Percentiles rank a stretch among this genome's conserved stretches.
These are phyloP conservation scores for Pteria penguin DNA, from an alignment of 2,888 invertebrate species.

Conservation along the genomic window DNA sequence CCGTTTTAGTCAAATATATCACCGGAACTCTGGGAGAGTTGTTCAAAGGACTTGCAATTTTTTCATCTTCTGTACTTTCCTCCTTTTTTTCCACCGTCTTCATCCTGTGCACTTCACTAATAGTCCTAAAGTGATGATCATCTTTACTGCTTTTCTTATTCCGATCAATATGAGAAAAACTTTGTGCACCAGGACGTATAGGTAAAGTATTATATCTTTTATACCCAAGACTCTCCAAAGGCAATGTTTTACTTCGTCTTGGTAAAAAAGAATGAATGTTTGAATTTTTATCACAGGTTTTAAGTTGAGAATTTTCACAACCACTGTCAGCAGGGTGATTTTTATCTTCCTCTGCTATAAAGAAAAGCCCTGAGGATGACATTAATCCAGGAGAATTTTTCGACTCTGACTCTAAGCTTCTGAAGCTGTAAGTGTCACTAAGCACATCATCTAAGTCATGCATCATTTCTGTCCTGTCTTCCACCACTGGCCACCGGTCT, in stretches of 20 bases:
- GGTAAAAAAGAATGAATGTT: slow-evolving; percentile 34
- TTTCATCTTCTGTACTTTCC: not conserved
- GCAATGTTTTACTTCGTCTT: slow-evolving; percentile 56
- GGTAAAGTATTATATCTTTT: slow-evolving; percentile 55
- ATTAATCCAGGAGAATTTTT: slow-evolving; percentile 32
- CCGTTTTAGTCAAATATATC: slow-evolving; percentile 30
- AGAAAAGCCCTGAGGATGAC: slow-evolving; percentile 53
- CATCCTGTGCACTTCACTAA: not conserved
- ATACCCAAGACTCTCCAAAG: slow-evolving; percentile 50
- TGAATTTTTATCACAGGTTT: slow-evolving; percentile 42
- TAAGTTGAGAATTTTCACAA: slow-evolving; percentile 41
- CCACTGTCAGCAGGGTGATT: slow-evolving; percentile 20
- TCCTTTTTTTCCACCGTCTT: not conserved
- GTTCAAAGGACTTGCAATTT: not conserved
- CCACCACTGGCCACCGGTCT: slow-evolving; percentile 81
- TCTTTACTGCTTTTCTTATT: slow-evolving; percentile 1
- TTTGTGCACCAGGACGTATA: slow-evolving; percentile 48
- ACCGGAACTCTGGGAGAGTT: slow-evolving; percentile 21
- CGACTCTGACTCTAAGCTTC: slow-evolving; percentile 21
- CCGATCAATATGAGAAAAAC: slow-evolving; percentile 26
- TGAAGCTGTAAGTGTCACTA: slow-evolving; percentile 42
- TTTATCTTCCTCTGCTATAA: slow-evolving; percentile 65
- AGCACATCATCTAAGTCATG: slow-evolving; percentile 50
- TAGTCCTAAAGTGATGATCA: not conserved
- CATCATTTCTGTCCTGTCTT: slow-evolving; percentile 58